Evolutionary conservation across 1,140 invertebrate species (phyloP), one percentile per base, ranked within the genome.

Genomic region (Euglossa dilemma): DNA sequence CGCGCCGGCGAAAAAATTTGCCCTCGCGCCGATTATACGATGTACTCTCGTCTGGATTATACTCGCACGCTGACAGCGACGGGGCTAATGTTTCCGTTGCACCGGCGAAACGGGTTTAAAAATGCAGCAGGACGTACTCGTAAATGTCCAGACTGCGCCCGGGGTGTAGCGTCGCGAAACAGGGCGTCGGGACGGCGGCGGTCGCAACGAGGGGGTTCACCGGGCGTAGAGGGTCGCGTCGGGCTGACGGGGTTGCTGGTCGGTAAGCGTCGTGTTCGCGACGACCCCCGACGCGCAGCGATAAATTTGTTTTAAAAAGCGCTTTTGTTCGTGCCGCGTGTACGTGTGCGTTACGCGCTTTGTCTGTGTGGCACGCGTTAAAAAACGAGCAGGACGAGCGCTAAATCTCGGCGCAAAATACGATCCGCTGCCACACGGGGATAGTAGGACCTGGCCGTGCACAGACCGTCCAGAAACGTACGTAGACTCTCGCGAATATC

Each of bases 271-370:
- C 80, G 71, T 87, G 89, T 85, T 90, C 78, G 87, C 80, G 87
- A 80, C 47, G 69, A 86, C 80, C 84, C 71, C 72, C 66, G 67
- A 54, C 71, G 85, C 83, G 36, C 59, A 71, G 90, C 80, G 83
- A 92, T 91, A 91, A 91, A 91, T 92, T 91, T 77, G 63, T 87
- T 85, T 90, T 90, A 88, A 91, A 91, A 91, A 92, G 86, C 85
- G 85, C 90, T 91, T 91, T 91, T 91, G 88, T 88, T 90, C 79
- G 77, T 80, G 45, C 54, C 72, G 23, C 77, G 70, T 36, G 28
- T 70, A 70, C 77, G 63, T 67, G 85, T 82, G 80, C 75, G 83
- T 86, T 87, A 83, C 88, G 78, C 59, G 61, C 28, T n/a, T 36
- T 50, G 64, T 25, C 54, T 69, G 56, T 57, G 77, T 76, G 66